Conservation (phyloP, 1,140 invertebrate genomes). For the Tachypleus tridentatus region DNA sequence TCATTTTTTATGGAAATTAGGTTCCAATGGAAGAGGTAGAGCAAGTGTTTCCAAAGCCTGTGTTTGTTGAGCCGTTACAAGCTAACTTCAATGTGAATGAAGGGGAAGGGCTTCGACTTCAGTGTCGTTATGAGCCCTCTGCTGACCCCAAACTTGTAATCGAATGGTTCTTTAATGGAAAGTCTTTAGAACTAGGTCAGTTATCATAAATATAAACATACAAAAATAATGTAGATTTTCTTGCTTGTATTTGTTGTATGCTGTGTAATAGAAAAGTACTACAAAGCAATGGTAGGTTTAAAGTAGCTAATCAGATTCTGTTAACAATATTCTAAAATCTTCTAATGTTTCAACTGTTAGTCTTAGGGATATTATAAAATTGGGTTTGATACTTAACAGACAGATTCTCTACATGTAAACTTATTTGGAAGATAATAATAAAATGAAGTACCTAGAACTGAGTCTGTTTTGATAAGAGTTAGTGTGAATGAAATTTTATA, state of each 20-base stretch:
- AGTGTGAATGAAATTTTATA: too few species aligned
- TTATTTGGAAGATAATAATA: too few species aligned
- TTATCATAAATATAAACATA: neutral
- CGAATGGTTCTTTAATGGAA: conserved; percentile 90
- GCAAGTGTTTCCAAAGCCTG: conserved; percentile 65
- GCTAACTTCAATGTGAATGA: conserved; percentile 75
- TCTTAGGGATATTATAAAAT: too few species aligned
- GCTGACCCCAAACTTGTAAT: conserved; percentile 90
- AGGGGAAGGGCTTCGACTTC: conserved; percentile 76
- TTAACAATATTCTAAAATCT: too few species aligned
- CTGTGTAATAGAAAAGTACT: neutral
- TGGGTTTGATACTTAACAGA: too few species aligned
- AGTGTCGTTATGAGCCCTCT: conserved; percentile 87
- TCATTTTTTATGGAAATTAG: neutral
- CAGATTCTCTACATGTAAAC: too few species aligned
- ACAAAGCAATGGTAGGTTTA: too few species aligned
- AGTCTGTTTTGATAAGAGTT: too few species aligned
- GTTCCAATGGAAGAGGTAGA: conserved; percentile 42
- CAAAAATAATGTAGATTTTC: too few species aligned
- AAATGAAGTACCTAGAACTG: too few species aligned
- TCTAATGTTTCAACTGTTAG: too few species aligned
- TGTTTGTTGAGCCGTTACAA: conserved; percentile 70
- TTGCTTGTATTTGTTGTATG: neutral
- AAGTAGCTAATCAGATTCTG: too few species aligned
- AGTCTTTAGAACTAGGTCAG: conserved; percentile 60